Percentiles rank a stretch among this genome's conserved stretches.
Conservation (phyloP, 2,113 vertebrate species). For the Phoxinus phoxinus region DNA sequence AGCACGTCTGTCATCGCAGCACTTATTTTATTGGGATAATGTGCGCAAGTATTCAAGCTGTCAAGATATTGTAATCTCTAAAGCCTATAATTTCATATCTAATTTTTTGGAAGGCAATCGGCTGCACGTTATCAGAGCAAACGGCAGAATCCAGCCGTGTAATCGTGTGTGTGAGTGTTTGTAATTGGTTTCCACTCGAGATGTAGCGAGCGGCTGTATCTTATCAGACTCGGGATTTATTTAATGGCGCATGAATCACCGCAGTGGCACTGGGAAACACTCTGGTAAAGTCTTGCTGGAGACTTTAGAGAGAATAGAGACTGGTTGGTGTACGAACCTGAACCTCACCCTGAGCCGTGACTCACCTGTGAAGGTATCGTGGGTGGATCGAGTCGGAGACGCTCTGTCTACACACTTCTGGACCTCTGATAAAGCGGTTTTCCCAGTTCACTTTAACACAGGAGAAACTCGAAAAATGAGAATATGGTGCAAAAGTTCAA, state of each 20-base stretch:
- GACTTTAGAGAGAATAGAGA: neutral
- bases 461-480: too few relatives aligned
- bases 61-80: conserved; percentile 7
- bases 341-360: conserved; percentile 11
- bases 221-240: neutral
- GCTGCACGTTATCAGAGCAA: neutral
- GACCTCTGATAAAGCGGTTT: neutral
- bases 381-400: conserved; percentile 11
- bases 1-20: neutral
- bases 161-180: neutral
- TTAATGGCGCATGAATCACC: neutral
- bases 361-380: conserved; percentile 16
- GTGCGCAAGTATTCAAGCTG: neutral
- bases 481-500: too few relatives aligned
- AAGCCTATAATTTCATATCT: neutral
- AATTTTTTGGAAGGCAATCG: conserved; percentile 4
- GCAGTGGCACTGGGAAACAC: neutral
- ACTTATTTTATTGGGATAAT: neutral
- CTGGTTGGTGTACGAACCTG: neutral
- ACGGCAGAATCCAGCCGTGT: neutral
- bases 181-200: conserved; percentile 25
- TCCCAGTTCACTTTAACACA: too few relatives aligned
- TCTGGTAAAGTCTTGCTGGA: neutral
- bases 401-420: neutral
- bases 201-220: neutral